Evolutionary conservation across 2,797 vertebrate species (phyloP), one percentile per base, ranked within the genome.

Genomic region (Sphaeramia orbicularis): DNA sequence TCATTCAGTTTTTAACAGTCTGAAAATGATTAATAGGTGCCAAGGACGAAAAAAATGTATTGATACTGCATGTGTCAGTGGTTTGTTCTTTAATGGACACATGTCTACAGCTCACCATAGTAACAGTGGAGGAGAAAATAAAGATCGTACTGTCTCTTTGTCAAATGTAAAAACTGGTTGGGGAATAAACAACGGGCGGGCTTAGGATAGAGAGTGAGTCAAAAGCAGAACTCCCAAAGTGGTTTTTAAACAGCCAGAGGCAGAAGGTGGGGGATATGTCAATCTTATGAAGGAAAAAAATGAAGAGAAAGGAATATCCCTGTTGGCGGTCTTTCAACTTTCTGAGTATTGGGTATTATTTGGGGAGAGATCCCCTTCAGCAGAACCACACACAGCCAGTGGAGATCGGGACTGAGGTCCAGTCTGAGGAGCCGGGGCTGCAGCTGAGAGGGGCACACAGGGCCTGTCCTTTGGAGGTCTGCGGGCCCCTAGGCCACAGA

Each of bases 341-440:
- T 81, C 71, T 61, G 79, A 61, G 78, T 50, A 68, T 64, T 61
- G 70, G 68, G 70, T 79, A 88, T 88, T 86, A 89, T 89, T 88
- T 85, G 69, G 85, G 78, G 81, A 83, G 78, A 73, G 76, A 89
- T 67, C 71, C 85, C 91, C 84, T 80, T 81, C 62, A 86, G 92
- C 89, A 69, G 85, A 93, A 91, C 90, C 90, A 89, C 90, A 92
- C 91, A 80, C 90, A 86, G 85, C 83, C 89, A 82, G 71, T 84
- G 52, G 66, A 85, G 82, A 76, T 72, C 37, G 32, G 70, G 81
- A 84, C 66, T 66, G 51, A 70, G 88, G 86, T 89, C 90, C 88
- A 55, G 85, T 82, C 69, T 74, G 77, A 69, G 71, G 65, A 79
- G 78, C 74, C 42, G 7, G 54, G 69, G 76, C 80, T 84, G 86